phyloP scores from a whole-genome alignment of 2,888 invertebrate genomes.

The Colletes collaris region DNA sequence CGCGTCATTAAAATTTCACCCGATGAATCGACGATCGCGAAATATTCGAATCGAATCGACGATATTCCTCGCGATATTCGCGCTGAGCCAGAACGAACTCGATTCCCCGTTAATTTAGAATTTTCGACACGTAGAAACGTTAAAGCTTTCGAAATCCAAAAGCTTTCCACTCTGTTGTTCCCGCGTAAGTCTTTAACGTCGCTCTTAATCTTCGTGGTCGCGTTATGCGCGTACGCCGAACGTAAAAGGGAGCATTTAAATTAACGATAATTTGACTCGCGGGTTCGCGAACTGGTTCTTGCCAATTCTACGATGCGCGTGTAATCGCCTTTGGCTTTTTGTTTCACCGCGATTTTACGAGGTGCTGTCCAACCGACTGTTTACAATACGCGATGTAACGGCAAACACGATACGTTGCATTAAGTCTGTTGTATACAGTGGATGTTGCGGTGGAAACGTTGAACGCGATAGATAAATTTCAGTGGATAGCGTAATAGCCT shows the following conservation, averaged over 20 bases:
- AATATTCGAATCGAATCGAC: slow-evolving; percentile 35
- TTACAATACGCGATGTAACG: slow-evolving; percentile 14
- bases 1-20: slow-evolving; percentile 26
- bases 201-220: slow-evolving; percentile 61
- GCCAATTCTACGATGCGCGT: slow-evolving; percentile 43
- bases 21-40: slow-evolving; percentile 16
- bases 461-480: too few relatives aligned
- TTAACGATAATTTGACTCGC: slow-evolving; percentile 70
- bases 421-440: background rate
- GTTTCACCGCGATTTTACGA: slow-evolving; percentile 34
- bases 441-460: too few relatives aligned
- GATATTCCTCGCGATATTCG: slow-evolving; percentile 27
- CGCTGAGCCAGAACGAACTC: slow-evolving; percentile 6
- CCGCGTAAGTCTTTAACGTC: slow-evolving; percentile 60
- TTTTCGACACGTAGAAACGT: slow-evolving; percentile 60
- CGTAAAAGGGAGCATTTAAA: slow-evolving; percentile 67
- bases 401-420: slow-evolving; percentile 9
- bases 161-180: slow-evolving; percentile 44
- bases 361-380: slow-evolving; percentile 34
- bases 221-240: slow-evolving; percentile 50
- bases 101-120: slow-evolving; percentile 41
- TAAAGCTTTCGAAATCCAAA: slow-evolving; percentile 64
- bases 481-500: too few relatives aligned
- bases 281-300: slow-evolving; percentile 42
- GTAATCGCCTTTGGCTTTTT: slow-evolving; percentile 47